Evolutionary conservation across 2,797 vertebrate genomes (phyloP).

Genomic region (Triplophysa yarkandensis): DNA sequence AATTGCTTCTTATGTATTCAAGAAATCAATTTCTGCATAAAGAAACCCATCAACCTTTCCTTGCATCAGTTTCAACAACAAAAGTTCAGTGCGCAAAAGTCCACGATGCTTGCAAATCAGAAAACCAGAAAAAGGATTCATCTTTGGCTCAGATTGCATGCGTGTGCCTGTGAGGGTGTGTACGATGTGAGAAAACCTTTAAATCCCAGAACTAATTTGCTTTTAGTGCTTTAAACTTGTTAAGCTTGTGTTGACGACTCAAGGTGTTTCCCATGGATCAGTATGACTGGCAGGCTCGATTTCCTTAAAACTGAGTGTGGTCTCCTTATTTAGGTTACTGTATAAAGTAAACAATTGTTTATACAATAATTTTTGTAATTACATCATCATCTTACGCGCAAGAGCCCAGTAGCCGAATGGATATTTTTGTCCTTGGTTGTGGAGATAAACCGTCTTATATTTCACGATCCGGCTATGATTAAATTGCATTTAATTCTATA

Average conservation of each 20-base stretch:
- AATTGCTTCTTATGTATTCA: slow-evolving; percentile 14
- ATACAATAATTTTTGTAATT: not conserved
- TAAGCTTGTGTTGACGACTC: not conserved
- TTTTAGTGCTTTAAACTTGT: not conserved
- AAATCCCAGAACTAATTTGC: slow-evolving; percentile 3
- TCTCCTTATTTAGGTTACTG: not conserved
- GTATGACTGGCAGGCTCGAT: not conserved
- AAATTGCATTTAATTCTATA: slow-evolving; percentile 24
- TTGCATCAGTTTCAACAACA: slow-evolving; percentile 3
- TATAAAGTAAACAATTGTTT: not conserved
- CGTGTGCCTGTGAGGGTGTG: not conserved
- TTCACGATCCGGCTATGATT: slow-evolving; percentile 39
- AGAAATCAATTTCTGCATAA: slow-evolving; percentile 15
- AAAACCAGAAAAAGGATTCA: slow-evolving; percentile 34
- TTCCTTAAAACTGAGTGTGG: not conserved
- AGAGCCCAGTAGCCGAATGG: slow-evolving; percentile 6
- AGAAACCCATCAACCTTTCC: not conserved
- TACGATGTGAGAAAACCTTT: slow-evolving; percentile 10
- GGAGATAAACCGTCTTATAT: slow-evolving; percentile 29
- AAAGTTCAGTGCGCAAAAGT: slow-evolving; percentile 7
- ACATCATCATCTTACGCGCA: not conserved
- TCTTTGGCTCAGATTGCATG: slow-evolving; percentile 22
- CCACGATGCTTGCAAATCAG: slow-evolving; percentile 28
- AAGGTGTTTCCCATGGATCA: not conserved
- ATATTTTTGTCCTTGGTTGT: slow-evolving; percentile 35